A percentile compares a stretch with the other conserved stretches of the same genome.
These are phyloP conservation scores for Regulus satrapa DNA, from an alignment of 2,113 vertebrate genomes.

Conservation along the genomic window DNA sequence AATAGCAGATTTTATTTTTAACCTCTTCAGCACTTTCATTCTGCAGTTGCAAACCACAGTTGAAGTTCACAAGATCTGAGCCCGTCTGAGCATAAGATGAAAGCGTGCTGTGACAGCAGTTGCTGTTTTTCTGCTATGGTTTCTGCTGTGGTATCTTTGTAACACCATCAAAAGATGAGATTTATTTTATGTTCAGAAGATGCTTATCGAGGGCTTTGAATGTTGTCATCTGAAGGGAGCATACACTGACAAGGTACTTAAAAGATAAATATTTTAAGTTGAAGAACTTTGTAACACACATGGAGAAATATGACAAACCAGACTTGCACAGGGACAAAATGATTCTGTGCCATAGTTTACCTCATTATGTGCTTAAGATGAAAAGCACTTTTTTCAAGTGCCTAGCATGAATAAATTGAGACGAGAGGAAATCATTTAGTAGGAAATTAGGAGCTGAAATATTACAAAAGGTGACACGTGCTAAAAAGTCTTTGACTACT, in stretches of 20 bases:
- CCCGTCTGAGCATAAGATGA: neutral
- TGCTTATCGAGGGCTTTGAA: neutral
- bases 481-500: neutral
- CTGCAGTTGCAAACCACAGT: neutral
- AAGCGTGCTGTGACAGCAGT: neutral
- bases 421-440: neutral
- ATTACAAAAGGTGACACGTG: neutral
- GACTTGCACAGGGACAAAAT: neutral
- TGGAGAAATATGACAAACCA: neutral
- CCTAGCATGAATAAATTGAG: neutral
- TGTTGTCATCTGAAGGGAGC: neutral
- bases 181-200: neutral
- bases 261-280: neutral
- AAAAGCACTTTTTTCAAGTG: slow-evolving; percentile 1
- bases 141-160: neutral
- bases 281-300: neutral
- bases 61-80: neutral
- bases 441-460: neutral
- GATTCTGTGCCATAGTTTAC: neutral
- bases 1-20: neutral
- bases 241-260: neutral
- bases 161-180: neutral
- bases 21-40: neutral
- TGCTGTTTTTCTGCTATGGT: neutral
- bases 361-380: slow-evolving; percentile 3